Base-by-base conservation (phyloP, 2,113 vertebrate genomes). In the Phalacrocorax carbo region DNA sequence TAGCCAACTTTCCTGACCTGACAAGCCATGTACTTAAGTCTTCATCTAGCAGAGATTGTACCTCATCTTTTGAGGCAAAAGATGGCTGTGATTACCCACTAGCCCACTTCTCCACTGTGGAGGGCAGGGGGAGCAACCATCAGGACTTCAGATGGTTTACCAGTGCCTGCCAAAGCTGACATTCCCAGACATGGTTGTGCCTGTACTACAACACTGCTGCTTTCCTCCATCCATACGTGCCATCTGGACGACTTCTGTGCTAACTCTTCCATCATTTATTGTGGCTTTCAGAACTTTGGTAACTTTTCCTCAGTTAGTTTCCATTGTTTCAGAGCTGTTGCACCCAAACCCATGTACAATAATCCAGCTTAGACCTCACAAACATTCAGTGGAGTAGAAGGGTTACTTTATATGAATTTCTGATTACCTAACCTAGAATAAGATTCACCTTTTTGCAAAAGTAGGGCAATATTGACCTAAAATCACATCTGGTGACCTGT, bases 201-300 rank as follows among this genome's bases (percentile, higher is more conserved):
- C 36, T 3, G 0, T 19, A 27, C 17, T 26, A 32, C 14, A 84
- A n/a, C 3, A 13, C 11, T 5, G 0, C 19, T 71, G 22, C n/a
- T 75, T 65, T 49, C 32, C 27, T 30, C 17, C 4, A 0, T 34
- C 21, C 22, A 55, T 30, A 2, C 1, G 3, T 61, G 23, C 49
- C 18, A 10, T 22, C 13, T 13, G 17, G 36, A 19, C 38, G 10
- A 38, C 38, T 38, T 38, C 38, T 38, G 3, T 25, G 25, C 1
- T 64, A 69, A 60, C 13, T 71, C 36, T 83, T 86, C 23, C 20
- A 36, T 17, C 0, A 1, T 38, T 77, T 84, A 51, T 27, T 77
- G 38, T 17, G 22, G 17, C 22, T 77, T 69, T 85, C 38, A 76
- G 32, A 55, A 3, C 26, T 71, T 75, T 93, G 19, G 15, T 64